Percentiles rank a stretch among this genome's conserved stretches.
Conservation (phyloP, 2,113 vertebrate species). For the Mionectes macconnelli region DNA sequence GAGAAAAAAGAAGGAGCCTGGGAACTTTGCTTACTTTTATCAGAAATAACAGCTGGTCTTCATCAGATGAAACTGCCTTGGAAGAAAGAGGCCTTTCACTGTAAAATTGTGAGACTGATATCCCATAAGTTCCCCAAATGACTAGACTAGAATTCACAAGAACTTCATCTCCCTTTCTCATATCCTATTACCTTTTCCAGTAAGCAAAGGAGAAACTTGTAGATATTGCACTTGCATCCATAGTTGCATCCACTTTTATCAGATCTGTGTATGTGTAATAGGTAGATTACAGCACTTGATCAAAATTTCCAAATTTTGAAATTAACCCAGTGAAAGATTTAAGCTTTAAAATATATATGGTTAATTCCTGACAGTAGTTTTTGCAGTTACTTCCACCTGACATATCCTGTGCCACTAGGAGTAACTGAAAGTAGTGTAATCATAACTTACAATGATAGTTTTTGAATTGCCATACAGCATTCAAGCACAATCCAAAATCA, state of each 20-base stretch:
- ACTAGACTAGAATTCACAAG: neutral
- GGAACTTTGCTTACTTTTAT: neutral
- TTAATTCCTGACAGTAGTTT: neutral
- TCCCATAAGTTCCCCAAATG: neutral
- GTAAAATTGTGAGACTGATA: neutral
- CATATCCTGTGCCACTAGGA: neutral
- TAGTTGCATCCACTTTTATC: neutral
- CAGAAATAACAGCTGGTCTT: neutral
- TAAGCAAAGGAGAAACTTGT: fast-evolving
- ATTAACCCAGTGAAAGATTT: neutral
- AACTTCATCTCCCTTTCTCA: neutral
- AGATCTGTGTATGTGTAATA: neutral
- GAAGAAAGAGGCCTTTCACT: neutral
- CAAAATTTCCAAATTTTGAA: neutral
- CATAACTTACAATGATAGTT: neutral
- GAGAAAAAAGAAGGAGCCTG: neutral
- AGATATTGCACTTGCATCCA: neutral
- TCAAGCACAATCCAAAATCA: neutral
- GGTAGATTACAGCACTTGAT: neutral
- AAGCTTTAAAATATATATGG: neutral
- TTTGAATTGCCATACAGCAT: neutral
- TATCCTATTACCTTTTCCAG: neutral
- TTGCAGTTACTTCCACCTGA: neutral
- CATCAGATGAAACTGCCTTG: neutral
- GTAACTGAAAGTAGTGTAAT: neutral